phyloP scores from a whole-genome alignment of 2,113 vertebrate genomes.

The Micronycteris hirsuta region DNA sequence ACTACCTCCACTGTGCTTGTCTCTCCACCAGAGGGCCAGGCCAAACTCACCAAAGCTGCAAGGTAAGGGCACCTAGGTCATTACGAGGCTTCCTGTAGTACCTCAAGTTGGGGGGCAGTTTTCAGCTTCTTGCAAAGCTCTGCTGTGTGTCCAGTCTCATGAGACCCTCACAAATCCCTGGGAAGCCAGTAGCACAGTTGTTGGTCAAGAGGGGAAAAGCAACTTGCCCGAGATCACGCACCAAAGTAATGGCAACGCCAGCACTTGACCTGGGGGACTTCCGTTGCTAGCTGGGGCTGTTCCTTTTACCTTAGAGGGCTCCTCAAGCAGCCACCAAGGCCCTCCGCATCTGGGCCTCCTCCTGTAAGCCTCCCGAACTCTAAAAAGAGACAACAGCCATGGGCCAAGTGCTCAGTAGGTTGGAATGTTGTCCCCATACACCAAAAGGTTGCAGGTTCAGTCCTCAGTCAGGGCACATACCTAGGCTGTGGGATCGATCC shows the following conservation, averaged over 20 bases:
- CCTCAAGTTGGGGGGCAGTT: neutral
- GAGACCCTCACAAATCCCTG: neutral
- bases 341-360: neutral
- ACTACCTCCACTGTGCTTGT: slow-evolving; percentile 59
- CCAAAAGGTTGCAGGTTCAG: too few relatives aligned
- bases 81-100: neutral
- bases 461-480: too few relatives aligned
- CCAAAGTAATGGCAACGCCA: neutral
- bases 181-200: neutral
- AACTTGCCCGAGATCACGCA: neutral
- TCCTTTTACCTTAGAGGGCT: neutral
- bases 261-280: neutral
- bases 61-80: slow-evolving; percentile 34
- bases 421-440: too few relatives aligned
- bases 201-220: neutral
- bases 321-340: neutral
- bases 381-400: neutral
- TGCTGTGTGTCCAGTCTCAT: neutral
- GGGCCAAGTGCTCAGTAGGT: too few relatives aligned
- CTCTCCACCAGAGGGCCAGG: slow-evolving; percentile 37
- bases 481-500: too few relatives aligned
- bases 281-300: neutral
- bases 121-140: neutral
- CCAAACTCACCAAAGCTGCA: slow-evolving; percentile 44
- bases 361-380: neutral